These are phyloP conservation scores for Poecile montanus DNA, from an alignment of 2,797 vertebrate species.

Conservation along the genomic window DNA sequence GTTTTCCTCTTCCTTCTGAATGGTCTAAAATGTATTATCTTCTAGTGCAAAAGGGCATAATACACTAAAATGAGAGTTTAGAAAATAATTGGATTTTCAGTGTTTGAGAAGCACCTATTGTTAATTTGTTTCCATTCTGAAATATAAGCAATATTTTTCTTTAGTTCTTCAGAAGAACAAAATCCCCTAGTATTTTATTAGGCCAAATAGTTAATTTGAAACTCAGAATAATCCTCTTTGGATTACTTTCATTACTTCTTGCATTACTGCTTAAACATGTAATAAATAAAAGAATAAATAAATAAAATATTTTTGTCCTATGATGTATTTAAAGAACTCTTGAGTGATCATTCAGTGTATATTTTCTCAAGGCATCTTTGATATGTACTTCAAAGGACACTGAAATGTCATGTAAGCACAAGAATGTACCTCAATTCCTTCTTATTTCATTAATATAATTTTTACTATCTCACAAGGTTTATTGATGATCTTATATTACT, in stretches of 20 bases:
- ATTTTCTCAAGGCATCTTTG: background rate
- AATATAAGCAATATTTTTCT: background rate
- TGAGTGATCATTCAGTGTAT: background rate
- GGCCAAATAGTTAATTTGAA: background rate
- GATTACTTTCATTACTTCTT: background rate
- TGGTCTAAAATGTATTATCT: background rate
- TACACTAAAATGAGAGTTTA: background rate
- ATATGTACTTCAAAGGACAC: background rate
- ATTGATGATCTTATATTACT: background rate
- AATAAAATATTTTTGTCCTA: background rate
- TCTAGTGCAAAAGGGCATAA: background rate
- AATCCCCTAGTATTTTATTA: background rate
- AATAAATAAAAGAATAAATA: background rate
- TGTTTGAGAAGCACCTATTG: background rate
- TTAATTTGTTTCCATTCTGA: background rate
- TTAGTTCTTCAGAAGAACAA: background rate
- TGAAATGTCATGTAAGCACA: accelerated
- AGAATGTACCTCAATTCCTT: background rate
- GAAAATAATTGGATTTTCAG: background rate
- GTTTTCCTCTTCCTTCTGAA: background rate
- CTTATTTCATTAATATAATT: background rate
- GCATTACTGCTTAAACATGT: background rate
- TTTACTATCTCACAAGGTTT: background rate
- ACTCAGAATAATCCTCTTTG: background rate
- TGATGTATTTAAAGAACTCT: background rate